Evolutionary conservation across 2,797 vertebrate genomes (phyloP).

Genomic region (Chelidonichthys spinosus): DNA sequence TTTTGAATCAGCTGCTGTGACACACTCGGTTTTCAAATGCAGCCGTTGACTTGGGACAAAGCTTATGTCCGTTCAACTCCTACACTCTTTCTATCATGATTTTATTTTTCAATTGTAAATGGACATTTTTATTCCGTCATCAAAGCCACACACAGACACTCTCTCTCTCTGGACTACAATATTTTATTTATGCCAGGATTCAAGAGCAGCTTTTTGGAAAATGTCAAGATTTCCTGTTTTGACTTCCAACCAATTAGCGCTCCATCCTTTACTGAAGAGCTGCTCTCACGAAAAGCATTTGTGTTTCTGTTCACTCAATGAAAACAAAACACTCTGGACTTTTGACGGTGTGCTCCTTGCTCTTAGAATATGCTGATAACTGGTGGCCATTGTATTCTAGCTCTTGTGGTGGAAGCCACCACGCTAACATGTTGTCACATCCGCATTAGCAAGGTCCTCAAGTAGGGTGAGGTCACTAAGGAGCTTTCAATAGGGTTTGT

Average conservation of each 20-base stretch:
- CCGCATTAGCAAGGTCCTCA: conserved; percentile 9
- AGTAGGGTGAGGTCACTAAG: conserved; percentile 1
- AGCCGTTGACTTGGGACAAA: no score
- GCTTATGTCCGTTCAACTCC: no score
- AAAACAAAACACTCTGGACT: conserved; percentile 59
- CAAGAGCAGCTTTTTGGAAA: conserved; percentile 35
- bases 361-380: conserved; percentile 7
- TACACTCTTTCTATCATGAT: no score
- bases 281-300: conserved; percentile 33
- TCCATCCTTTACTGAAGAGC: conserved; percentile 28
- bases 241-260: conserved; percentile 62
- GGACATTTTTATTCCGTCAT: neutral
- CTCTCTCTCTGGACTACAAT: neutral
- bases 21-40: no score
- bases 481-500: conserved; percentile 4
- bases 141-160: neutral
- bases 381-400: conserved; percentile 31
- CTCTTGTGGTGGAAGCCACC: conserved; percentile 27
- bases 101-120: neutral
- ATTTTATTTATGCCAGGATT: conserved; percentile 31
- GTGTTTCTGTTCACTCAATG: conserved; percentile 30
- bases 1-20: no score
- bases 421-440: conserved; percentile 13
- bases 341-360: conserved; percentile 18
- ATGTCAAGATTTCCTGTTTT: conserved; percentile 72